Evolutionary conservation across 2,888 invertebrate species (phyloP).

Genomic region (Spilarctia lutea): DNA sequence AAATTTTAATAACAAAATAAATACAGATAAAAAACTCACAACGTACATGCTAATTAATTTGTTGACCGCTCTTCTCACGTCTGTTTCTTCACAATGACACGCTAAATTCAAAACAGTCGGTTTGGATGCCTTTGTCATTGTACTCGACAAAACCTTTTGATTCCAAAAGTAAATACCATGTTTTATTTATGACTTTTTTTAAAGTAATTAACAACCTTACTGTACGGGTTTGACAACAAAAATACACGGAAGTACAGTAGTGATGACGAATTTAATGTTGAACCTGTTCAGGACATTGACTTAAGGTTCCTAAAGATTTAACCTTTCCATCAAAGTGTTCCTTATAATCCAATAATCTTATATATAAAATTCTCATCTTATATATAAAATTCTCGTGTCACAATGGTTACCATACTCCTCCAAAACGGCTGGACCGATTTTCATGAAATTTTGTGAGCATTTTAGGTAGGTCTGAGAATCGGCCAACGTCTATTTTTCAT

Average conservation of each 20-base stretch:
- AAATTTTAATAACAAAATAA: constrained; percentile 19
- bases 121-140: constrained; percentile 44
- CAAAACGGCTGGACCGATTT: no score
- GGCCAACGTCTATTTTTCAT: no score
- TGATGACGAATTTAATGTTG: neutral
- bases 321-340: neutral
- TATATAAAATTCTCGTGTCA: no score
- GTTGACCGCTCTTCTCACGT: constrained; percentile 15
- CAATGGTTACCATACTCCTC: no score
- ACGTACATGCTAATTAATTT: constrained; percentile 25
- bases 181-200: constrained; percentile 41
- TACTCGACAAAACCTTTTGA: constrained; percentile 30
- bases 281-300: neutral
- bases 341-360: no score
- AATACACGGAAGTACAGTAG: neutral
- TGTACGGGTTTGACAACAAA: neutral
- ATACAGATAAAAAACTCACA: neutral
- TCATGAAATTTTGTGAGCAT: no score
- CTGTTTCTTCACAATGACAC: constrained; percentile 44
- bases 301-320: neutral
- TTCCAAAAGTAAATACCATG: constrained; percentile 47
- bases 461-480: no score
- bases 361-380: no score
- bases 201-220: constrained; percentile 30
- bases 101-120: constrained; percentile 42